phyloP scores from a whole-genome alignment of 2,113 vertebrate genomes.

The Heloderma charlesbogerti region DNA sequence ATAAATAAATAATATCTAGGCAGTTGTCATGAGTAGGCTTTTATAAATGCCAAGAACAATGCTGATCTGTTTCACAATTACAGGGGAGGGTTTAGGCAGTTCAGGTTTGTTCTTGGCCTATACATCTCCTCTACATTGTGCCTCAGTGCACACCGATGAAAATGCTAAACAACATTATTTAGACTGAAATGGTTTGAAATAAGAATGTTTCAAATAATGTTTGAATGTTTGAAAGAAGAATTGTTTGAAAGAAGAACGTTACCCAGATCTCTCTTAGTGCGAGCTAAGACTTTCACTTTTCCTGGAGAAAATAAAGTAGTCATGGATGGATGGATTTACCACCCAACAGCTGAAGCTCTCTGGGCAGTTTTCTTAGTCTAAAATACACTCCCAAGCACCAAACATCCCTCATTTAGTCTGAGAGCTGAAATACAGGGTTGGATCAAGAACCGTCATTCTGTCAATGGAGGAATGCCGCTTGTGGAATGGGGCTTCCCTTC shows the following conservation, averaged over 20 bases:
- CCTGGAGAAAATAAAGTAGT: neutral
- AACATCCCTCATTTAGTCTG: neutral
- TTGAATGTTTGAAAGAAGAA: no score
- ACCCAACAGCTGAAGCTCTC: no score
- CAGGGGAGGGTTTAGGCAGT: neutral
- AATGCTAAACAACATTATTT: neutral
- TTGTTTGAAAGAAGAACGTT: no score
- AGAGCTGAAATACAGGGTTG: neutral
- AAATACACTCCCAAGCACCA: no score
- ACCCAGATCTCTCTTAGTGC: neutral
- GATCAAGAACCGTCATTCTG: no score
- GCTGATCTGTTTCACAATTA: neutral
- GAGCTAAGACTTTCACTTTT: neutral
- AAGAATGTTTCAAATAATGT: no score
- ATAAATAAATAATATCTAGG: no score
- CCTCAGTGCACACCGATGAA: neutral
- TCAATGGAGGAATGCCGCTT: no score
- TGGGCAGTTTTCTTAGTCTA: no score
- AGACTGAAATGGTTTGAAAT: no score
- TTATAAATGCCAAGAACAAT: neutral
- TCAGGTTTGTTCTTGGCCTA: neutral
- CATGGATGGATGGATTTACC: no score
- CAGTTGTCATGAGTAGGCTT: neutral
- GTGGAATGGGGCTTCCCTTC: no score
- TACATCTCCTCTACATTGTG: neutral